Percentiles rank a stretch among this genome's conserved stretches.
Conservation (phyloP, 2,888 invertebrate genomes). For the Aporophyla lueneburgensis region DNA sequence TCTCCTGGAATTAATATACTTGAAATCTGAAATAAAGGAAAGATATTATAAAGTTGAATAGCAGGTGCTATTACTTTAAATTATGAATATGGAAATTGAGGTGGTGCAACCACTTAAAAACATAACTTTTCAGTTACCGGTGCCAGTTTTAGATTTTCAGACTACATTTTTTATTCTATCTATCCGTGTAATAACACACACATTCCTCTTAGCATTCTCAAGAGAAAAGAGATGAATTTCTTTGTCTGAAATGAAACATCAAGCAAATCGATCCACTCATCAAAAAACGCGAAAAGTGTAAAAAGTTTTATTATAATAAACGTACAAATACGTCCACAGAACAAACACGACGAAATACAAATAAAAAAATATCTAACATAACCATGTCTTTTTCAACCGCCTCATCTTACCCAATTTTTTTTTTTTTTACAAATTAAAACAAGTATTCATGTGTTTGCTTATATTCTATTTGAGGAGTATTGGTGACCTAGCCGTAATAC, state of each 20-base stretch:
- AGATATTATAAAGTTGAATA: neutral
- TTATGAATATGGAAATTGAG: neutral
- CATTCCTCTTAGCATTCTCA: too few relatives aligned
- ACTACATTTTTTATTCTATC: too few relatives aligned
- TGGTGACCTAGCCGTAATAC: too few relatives aligned
- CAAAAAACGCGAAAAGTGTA: neutral
- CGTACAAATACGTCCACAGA: neutral
- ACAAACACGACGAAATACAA: neutral
- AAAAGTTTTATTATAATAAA: neutral
- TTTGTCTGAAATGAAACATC: neutral
- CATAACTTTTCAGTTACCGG: too few relatives aligned
- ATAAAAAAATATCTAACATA: neutral
- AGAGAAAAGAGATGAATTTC: too few relatives aligned
- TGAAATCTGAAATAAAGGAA: slow-evolving; percentile 32
- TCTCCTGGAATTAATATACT: slow-evolving; percentile 29
- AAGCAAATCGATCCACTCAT: neutral
- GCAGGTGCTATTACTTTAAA: neutral
- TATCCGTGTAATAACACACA: too few relatives aligned
- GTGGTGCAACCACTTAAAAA: neutral
- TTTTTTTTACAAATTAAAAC: neutral
- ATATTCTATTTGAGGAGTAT: too few relatives aligned
- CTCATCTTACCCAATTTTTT: neutral
- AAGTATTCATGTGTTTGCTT: too few relatives aligned
- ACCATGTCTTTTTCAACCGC: neutral
- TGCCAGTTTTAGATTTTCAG: too few relatives aligned